phyloP scores from a whole-genome alignment of 2,888 invertebrate genomes.

The Andrena chrysosceles region DNA sequence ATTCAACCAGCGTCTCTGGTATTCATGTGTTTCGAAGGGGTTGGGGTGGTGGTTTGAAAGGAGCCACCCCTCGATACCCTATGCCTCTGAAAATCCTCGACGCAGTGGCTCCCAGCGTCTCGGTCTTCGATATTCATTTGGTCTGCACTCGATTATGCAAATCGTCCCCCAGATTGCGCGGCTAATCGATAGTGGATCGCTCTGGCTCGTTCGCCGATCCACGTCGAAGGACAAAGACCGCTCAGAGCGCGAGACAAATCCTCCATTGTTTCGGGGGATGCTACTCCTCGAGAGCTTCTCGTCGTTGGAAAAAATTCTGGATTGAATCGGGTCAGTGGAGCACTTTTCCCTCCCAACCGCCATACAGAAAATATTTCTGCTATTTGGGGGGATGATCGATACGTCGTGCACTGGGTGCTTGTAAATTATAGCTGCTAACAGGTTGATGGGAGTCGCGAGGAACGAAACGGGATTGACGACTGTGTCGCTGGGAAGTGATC shows the following conservation, averaged over 20 bases:
- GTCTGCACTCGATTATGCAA: slow-evolving; percentile 30
- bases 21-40: background rate
- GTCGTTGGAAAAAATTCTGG: slow-evolving; percentile 11
- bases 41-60: background rate
- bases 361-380: slow-evolving; percentile 10
- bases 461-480: too few relatives aligned
- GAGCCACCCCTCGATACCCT: background rate
- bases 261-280: background rate
- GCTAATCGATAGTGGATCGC: slow-evolving; percentile 23
- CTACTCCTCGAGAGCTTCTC: background rate
- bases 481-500: too few relatives aligned
- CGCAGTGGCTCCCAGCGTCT: background rate
- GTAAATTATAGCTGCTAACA: too few relatives aligned
- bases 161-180: slow-evolving; percentile 14
- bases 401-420: background rate
- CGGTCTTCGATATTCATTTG: slow-evolving; percentile 22
- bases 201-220: background rate
- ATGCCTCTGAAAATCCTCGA: background rate
- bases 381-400: background rate
- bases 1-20: background rate
- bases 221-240: background rate
- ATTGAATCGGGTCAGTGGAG: slow-evolving; percentile 47
- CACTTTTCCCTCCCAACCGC: slow-evolving; percentile 15
- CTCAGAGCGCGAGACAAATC: background rate
- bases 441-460: too few relatives aligned